Conservation (phyloP, 2,113 vertebrate genomes). For the Nycticryphes semicollaris region DNA sequence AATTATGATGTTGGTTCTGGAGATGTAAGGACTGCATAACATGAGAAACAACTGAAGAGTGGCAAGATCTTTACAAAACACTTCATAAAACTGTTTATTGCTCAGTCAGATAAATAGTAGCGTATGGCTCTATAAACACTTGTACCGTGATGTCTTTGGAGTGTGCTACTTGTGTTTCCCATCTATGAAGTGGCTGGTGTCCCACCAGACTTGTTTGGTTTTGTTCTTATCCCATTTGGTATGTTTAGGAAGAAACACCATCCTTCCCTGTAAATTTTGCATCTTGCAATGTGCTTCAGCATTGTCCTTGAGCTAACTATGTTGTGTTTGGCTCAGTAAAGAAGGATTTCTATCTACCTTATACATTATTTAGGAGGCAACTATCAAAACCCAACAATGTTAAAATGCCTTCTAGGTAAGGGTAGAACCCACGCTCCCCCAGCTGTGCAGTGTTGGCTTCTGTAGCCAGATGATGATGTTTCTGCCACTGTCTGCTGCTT, state of each 20-base stretch:
- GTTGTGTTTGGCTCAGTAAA: neutral
- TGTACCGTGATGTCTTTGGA: neutral
- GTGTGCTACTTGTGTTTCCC: neutral
- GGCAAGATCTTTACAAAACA: neutral
- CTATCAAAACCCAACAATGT: neutral
- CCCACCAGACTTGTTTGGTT: neutral
- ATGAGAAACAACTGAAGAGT: neutral
- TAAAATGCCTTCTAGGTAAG: neutral
- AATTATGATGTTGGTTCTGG: neutral
- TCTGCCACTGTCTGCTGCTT: slow-evolving; percentile 2
- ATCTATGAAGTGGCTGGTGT: neutral
- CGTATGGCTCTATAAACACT: neutral
- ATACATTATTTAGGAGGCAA: neutral
- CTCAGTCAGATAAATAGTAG: neutral
- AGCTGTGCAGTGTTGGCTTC: neutral
- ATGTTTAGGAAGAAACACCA: neutral
- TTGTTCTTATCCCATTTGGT: neutral
- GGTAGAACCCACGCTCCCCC: neutral
- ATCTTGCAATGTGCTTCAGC: neutral
- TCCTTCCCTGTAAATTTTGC: neutral
- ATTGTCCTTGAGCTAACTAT: neutral
- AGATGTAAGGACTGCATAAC: neutral
- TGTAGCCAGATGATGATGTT: neutral
- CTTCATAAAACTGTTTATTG: neutral
- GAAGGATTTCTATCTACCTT: neutral